Conservation (phyloP, 2,888 invertebrate species). For the Agrotis ipsilon region DNA sequence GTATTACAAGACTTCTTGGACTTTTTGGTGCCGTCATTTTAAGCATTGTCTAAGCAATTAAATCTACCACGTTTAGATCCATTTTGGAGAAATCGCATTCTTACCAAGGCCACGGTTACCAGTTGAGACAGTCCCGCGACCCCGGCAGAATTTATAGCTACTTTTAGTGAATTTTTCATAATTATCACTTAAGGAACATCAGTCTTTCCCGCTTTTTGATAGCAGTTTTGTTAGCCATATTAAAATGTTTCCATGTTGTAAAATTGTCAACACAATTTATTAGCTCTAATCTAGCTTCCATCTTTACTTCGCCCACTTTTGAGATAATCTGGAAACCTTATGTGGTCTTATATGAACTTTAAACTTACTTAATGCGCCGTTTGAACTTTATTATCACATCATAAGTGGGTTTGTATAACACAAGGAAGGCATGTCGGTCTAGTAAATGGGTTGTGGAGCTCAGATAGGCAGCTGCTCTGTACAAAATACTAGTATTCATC, state of each 20-base stretch:
- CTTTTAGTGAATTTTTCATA: background rate
- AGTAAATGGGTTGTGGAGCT: too few species aligned
- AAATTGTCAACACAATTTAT: constrained; percentile 12
- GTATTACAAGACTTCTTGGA: too few species aligned
- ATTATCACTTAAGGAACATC: background rate
- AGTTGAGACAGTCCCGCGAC: too few species aligned
- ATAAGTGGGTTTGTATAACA: background rate
- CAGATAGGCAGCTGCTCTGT: too few species aligned
- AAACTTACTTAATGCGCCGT: background rate
- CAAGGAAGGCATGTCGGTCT: too few species aligned
- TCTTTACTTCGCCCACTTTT: background rate
- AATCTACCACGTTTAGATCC: too few species aligned
- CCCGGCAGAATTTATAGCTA: too few species aligned
- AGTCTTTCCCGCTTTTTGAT: constrained; percentile 4
- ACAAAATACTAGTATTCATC: too few species aligned
- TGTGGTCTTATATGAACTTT: background rate
- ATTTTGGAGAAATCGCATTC: too few species aligned
- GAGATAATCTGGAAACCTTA: background rate
- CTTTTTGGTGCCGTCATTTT: too few species aligned
- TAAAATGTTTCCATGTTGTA: background rate
- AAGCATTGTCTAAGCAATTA: too few species aligned
- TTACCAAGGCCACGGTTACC: too few species aligned
- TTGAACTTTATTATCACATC: constrained; percentile 4
- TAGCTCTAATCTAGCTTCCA: constrained; percentile 9
- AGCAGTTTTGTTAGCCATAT: constrained; percentile 5